Evolutionary conservation across 2,113 vertebrate species (phyloP).

Genomic region (Actenoides hombroni): DNA sequence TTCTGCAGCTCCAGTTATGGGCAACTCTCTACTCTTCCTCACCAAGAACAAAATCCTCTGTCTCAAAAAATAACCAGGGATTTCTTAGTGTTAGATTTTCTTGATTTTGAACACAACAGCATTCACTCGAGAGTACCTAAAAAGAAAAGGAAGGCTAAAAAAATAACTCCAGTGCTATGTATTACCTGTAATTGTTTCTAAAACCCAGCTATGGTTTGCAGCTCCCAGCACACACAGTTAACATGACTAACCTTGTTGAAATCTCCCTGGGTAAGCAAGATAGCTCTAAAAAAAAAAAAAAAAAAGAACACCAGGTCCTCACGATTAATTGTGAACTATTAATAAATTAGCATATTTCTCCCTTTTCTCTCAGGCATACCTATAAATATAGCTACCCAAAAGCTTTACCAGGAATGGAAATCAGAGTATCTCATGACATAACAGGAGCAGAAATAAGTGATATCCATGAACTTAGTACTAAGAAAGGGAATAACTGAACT

Average conservation of each 20-base stretch:
- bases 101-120: not conserved
- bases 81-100: not conserved
- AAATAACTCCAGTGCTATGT: not conserved
- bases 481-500: not conserved
- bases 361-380: not conserved
- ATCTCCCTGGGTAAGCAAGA: conserved; percentile 8
- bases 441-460: not conserved
- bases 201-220: not conserved
- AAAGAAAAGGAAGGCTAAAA: not conserved
- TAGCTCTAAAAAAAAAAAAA: conserved; percentile 9
- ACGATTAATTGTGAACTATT: conserved; percentile 5
- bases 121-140: not conserved
- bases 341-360: conserved; percentile 1
- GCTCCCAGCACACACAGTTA: not conserved
- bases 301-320: not conserved
- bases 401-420: conserved; percentile 21
- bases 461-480: not conserved
- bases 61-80: not conserved
- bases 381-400: not conserved
- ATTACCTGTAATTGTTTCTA: not conserved
- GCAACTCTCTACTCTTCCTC: not conserved
- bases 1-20: not conserved
- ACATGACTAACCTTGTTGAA: not conserved
- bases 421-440: not conserved
- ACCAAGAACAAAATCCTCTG: not conserved